Base-by-base conservation (phyloP, 2,113 vertebrate genomes). In the Poeciliopsis occidentalis region DNA sequence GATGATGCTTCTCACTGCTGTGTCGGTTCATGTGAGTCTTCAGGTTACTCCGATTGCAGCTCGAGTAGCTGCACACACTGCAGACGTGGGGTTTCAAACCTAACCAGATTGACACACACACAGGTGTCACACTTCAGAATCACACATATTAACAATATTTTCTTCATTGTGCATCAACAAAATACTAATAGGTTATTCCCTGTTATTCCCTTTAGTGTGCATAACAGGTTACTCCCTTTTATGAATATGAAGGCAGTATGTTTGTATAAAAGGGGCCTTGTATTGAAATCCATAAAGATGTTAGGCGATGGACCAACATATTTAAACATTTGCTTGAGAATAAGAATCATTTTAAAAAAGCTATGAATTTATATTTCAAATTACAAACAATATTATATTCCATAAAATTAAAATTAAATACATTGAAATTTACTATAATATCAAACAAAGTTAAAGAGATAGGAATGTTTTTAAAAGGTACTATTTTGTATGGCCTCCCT, bases 1-100 rank as follows among this genome's bases (percentile, higher is more conserved):
- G 94, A 86, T 99, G 97, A 0, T 93, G 96, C 51, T 96, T 97
- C 93, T 99, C 98, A 0, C 96, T 95, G 93, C 94, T 98, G 88
- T n/a, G n/a, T n/a, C n/a, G n/a, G n/a, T n/a, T n/a, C n/a, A n/a
- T n/a, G n/a, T n/a, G n/a, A n/a, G n/a, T n/a, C n/a, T n/a, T n/a
- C n/a, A n/a, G n/a, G n/a, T n/a, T n/a, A n/a, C n/a, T n/a, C n/a
- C n/a, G n/a, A n/a, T n/a, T n/a, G n/a, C n/a, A n/a, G n/a, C n/a
- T n/a, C n/a, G n/a, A n/a, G n/a, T n/a, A n/a, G n/a, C n/a, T n/a
- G n/a, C n/a, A n/a, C n/a, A n/a, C n/a, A n/a, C n/a, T n/a, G n/a
- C n/a, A n/a, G n/a, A n/a, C n/a, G n/a, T n/a, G n/a, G n/a, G n/a
- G n/a, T n/a, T n/a, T n/a, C n/a, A n/a, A n/a, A n/a, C n/a, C n/a